Evolutionary conservation across 2,888 invertebrate genomes (phyloP).

Genomic region (Leptinotarsa rubiginosa): DNA sequence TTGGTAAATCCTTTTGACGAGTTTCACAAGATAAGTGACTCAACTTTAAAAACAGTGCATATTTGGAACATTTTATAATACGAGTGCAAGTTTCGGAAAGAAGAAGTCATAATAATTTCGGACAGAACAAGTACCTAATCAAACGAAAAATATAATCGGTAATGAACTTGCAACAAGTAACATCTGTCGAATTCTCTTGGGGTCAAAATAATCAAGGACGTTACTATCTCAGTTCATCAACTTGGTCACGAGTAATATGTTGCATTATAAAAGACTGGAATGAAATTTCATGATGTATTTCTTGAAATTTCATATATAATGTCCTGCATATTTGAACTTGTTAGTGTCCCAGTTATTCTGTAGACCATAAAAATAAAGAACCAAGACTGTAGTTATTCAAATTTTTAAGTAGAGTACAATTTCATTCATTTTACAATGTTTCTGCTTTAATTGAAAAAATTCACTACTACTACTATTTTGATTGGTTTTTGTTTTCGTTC

Average conservation of each 20-base stretch:
- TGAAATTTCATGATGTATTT: not conserved
- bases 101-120: not conserved
- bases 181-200: conserved; percentile 5
- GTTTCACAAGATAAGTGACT: too few species aligned
- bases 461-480: too few species aligned
- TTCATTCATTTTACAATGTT: too few species aligned
- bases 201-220: conserved; percentile 2
- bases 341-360: not conserved
- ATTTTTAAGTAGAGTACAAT: too few species aligned
- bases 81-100: not conserved
- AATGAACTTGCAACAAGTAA: not conserved
- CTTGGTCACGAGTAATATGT: not conserved
- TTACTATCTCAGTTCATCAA: not conserved
- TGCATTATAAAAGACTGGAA: not conserved
- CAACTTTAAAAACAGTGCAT: too few species aligned
- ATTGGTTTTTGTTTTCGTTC: too few species aligned
- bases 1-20: too few species aligned
- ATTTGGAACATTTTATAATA: not conserved
- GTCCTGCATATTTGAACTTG: not conserved
- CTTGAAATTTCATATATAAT: not conserved
- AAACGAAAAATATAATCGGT: not conserved
- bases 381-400: too few species aligned
- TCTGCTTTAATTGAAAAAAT: too few species aligned
- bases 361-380: too few species aligned
- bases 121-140: not conserved